Percentiles rank a stretch among this genome's conserved stretches.
These are phyloP conservation scores for Cephalopachus bancanus DNA, from an alignment of 2,797 vertebrate species.

Conservation along the genomic window DNA sequence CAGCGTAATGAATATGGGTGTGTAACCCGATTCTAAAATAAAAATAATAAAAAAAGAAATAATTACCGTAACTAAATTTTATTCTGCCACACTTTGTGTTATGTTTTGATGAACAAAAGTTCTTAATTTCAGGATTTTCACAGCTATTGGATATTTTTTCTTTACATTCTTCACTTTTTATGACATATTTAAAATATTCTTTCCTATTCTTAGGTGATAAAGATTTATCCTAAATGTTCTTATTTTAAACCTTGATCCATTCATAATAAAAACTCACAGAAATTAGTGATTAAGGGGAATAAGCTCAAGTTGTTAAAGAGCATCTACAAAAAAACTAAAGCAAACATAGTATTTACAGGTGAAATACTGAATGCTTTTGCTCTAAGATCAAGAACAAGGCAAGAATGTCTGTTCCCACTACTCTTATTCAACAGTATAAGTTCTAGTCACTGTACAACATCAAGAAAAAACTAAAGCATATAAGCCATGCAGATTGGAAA, in stretches of 20 bases:
- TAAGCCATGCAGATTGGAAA: background rate
- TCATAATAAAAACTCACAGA: background rate
- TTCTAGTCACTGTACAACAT: background rate
- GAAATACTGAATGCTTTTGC: background rate
- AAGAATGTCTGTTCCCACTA: background rate
- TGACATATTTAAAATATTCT: background rate
- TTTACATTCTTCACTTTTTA: background rate
- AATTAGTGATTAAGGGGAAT: background rate
- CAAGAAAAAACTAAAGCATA: background rate
- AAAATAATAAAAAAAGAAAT: constrained; percentile 1
- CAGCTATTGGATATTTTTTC: background rate
- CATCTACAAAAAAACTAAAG: background rate
- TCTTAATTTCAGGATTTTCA: background rate
- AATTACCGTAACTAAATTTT: constrained; percentile 29
- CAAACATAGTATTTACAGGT: background rate
- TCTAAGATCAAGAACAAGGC: background rate
- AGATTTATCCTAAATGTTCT: background rate
- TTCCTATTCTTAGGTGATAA: background rate
- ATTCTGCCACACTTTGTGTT: background rate
- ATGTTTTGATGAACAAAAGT: constrained; percentile 30
- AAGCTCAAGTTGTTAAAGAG: background rate
- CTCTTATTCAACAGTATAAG: background rate
- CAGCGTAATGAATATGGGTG: too few species aligned
- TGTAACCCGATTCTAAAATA: too few species aligned
- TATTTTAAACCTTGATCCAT: background rate